Base-by-base conservation (phyloP, 2,888 invertebrate genomes). In the Andrena bucephala region DNA sequence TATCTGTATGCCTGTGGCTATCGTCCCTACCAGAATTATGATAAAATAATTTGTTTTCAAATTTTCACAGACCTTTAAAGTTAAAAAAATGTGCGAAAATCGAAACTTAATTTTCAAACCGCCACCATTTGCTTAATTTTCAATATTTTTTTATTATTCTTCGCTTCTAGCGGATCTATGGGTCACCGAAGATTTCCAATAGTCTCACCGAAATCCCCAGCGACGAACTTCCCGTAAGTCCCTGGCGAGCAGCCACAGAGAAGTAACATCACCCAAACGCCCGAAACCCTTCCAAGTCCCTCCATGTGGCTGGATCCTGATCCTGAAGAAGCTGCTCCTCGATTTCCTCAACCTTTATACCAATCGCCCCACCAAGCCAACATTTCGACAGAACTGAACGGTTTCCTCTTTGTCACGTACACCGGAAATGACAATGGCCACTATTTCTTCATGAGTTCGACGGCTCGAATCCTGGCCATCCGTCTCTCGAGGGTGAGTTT, bases 361-460 rank as follows among this genome's bases (percentile, higher is more conserved):
- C 59, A 10, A 29, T 63, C 24, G 20, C 77, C 85, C 87, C 88
- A 83, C 86, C 66, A 16, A n/a, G 7, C 2, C 24, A 8, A 27
- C 36, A 5, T 27, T 6, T 20, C 27, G 24, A 16, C 42, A 16
- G 24, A 31, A 65, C 52, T 67, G 36, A 54, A 62, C 48, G 31
- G 31, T 52, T 52, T 71, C 31, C 59, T 73, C 77, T 73, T 76
- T 62, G 42, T 77, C 65, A 83, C 78, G 72, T 36, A 60, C 57
- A 50, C 42, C 31, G 67, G 74, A 72, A 81, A 62, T 31, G n/a
- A 42, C 67, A 59, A 31, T 59, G 54, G 52, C 63, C 65, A 75
- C 83, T 88, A 83, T 77, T 82, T 88, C 87, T 86, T 87, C 86
- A 86, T 87, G 52, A 87, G 27, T n/a, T 27, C 27, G 77, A 85